phyloP scores from a whole-genome alignment of 2,888 invertebrate genomes.

The Troides oblongomaculatus region DNA sequence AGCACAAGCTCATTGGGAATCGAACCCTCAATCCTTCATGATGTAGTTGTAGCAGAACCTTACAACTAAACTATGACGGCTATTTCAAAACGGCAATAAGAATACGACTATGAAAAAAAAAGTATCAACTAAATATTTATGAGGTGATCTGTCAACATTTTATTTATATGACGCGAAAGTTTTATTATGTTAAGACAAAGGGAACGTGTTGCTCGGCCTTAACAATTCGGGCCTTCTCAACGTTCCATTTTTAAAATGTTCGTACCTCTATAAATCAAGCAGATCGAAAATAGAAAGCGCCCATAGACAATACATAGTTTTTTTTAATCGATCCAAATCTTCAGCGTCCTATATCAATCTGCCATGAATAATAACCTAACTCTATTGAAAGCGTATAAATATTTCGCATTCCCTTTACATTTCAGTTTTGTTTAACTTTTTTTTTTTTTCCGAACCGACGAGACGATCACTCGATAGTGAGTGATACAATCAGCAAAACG shows the following conservation, averaged over 20 bases:
- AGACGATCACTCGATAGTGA: too few relatives aligned
- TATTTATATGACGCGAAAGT: background rate
- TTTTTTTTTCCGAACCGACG: too few relatives aligned
- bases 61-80: too few relatives aligned
- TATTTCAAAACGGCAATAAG: too few relatives aligned
- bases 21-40: too few relatives aligned
- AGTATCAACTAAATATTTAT: conserved; percentile 14
- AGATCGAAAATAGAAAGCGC: conserved; percentile 27
- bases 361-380: conserved; percentile 28
- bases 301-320: conserved; percentile 24
- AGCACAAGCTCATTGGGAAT: too few relatives aligned
- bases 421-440: conserved; percentile 11
- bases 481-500: too few relatives aligned
- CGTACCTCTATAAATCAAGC: conserved; percentile 26
- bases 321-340: conserved; percentile 26
- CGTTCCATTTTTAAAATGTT: conserved; percentile 20
- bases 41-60: too few relatives aligned
- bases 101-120: too few relatives aligned
- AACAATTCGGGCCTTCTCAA: conserved; percentile 11
- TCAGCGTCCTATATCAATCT: conserved; percentile 24
- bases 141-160: conserved; percentile 20
- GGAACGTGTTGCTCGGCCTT: conserved; percentile 4
- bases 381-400: conserved; percentile 22
- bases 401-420: conserved; percentile 16
- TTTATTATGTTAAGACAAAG: conserved; percentile 10